Conservation (phyloP, 2,113 vertebrate species). For the Thoracochromis brauschi region DNA sequence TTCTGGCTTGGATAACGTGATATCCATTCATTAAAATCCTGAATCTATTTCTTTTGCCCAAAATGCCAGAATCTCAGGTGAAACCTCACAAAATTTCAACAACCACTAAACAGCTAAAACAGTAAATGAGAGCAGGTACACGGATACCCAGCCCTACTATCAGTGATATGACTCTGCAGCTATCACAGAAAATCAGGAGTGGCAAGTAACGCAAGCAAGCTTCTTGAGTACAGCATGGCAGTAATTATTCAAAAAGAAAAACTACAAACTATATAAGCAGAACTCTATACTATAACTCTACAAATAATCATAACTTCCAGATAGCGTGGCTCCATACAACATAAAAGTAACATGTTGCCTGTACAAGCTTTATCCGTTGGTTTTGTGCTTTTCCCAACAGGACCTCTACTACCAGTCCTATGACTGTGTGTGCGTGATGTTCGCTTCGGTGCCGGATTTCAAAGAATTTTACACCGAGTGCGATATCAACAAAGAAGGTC, state of each 20-base stretch:
- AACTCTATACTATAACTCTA: background rate
- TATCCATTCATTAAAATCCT: background rate
- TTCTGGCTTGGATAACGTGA: background rate
- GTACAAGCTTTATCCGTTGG: background rate
- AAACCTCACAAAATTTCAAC: background rate
- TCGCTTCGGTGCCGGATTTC: constrained; percentile 95
- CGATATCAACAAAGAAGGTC: constrained; percentile 97
- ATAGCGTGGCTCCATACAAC: background rate
- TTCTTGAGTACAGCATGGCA: background rate
- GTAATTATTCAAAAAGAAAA: background rate
- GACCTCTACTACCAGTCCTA: constrained; percentile 98
- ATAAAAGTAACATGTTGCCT: background rate
- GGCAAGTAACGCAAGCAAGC: accelerated
- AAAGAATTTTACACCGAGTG: constrained; percentile 99
- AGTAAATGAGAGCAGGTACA: background rate
- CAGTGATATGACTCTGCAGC: background rate
- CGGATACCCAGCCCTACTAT: background rate
- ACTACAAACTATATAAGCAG: background rate
- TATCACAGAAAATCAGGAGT: background rate
- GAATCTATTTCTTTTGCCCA: background rate
- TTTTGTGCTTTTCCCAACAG: constrained; percentile 52
- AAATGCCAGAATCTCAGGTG: background rate
- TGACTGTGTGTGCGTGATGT: constrained; percentile 97
- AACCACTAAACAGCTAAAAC: background rate
- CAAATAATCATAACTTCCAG: accelerated